Base-by-base conservation (phyloP, 1,140 invertebrate genomes). In the Hermatobates lingyangjiaoensis region DNA sequence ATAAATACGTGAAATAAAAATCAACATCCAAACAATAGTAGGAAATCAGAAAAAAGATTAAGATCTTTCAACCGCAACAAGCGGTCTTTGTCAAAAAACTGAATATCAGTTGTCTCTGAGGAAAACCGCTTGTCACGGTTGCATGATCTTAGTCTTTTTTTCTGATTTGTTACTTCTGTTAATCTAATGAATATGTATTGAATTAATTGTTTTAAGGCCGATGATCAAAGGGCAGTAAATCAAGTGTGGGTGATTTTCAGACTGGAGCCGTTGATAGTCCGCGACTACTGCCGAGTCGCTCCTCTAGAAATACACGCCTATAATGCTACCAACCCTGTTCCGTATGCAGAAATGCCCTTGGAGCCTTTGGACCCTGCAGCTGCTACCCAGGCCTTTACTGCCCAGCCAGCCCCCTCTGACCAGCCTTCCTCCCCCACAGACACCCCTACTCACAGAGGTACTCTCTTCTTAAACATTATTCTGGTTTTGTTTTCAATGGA, bases 251-350 rank as follows among this genome's bases (percentile, higher is more conserved):
- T n/a, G n/a, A 51, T 45, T 56, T 59, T 40, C 40, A 66, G 81
- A 56, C 70, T 87, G 63, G 83, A 87, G 62, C 83, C 83, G 39
- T 65, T 87, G 23, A 65, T 83, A 26, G 70, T 80, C 52, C 74
- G 75, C 57, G 73, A 75, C 49, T 84, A 82, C 57, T 66, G 71
- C 30, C 73, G 75, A 60, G 73, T 83, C 48, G 71, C 75, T 49
- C 81, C 82, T 30, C 64, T 84, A 48, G 65, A 72, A 27, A 76
- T 85, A 54, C 74, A 77, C 49, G 68, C 75, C 3, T 77, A 75
- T 68, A 70, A 61, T 61, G 68, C 45, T 56, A 68, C 39, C 66
- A 70, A 30, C 69, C 72, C 57, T 60, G 63, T 51, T 58, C 68
- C 59, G 14, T 78, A 65, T 60, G 65, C 47, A 61, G 60, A 64